Conservation (phyloP, 2,113 vertebrate species). For the Nesogale talazaci region DNA sequence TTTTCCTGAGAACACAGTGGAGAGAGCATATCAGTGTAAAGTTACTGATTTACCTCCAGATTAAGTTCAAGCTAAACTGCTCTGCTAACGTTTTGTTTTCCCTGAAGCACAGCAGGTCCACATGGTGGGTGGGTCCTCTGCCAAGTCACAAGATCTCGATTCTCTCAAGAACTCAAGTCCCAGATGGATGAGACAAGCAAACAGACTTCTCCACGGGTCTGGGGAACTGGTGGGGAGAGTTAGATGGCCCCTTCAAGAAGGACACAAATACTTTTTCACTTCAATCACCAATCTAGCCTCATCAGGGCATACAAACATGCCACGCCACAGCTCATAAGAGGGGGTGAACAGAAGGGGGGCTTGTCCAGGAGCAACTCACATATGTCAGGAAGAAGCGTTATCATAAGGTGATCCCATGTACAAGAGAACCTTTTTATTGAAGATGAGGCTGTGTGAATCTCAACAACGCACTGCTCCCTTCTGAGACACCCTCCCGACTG, state of each 20-base stretch:
- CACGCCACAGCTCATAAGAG: neutral
- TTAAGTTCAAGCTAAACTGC: constrained; percentile 64
- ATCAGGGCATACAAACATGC: neutral
- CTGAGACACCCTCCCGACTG: no score
- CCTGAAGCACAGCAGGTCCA: constrained; percentile 45
- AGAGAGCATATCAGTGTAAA: constrained; percentile 59
- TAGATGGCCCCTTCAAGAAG: rapidly evolving
- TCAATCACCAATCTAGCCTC: neutral
- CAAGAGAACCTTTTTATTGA: no score
- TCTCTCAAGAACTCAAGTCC: constrained; percentile 48
- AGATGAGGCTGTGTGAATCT: neutral
- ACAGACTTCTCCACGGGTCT: neutral
- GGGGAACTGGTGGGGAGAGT: neutral
- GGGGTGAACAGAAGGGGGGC: neutral
- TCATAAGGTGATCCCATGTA: neutral
- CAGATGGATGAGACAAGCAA: neutral
- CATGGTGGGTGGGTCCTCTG: neutral
- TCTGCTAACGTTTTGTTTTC: constrained; percentile 55
- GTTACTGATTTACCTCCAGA: constrained; percentile 70
- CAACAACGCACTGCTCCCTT: no score
- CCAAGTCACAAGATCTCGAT: constrained; percentile 60
- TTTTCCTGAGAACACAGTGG: constrained; percentile 55
- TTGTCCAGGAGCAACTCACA: neutral
- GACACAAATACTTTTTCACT: neutral
- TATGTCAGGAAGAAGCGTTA: neutral